Conservation (phyloP, 2,888 invertebrate species). For the Diaperis boleti region DNA sequence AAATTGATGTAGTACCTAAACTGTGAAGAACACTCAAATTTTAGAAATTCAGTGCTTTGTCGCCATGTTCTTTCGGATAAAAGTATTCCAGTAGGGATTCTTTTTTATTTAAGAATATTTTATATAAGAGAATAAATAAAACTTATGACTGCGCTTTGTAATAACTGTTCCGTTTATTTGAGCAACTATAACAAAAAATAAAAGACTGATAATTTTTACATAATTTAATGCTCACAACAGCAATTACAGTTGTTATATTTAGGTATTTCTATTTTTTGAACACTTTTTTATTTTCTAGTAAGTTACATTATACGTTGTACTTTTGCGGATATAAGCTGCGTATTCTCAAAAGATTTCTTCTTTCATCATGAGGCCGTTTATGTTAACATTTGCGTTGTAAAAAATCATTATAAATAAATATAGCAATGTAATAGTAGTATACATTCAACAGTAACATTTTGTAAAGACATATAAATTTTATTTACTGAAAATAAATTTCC, state of each 20-base stretch:
- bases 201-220: conserved; percentile 45
- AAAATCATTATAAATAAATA: conserved; percentile 53
- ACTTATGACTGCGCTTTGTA: no score
- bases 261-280: conserved; percentile 44
- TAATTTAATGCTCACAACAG: conserved; percentile 66
- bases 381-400: conserved; percentile 48
- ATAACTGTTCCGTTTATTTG: no score
- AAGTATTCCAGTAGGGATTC: no score
- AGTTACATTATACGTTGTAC: conserved; percentile 47
- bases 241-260: conserved; percentile 59
- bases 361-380: conserved; percentile 51
- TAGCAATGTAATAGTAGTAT: conserved; percentile 51
- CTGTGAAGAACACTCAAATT: no score
- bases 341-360: conserved; percentile 45
- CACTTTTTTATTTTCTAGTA: conserved; percentile 44
- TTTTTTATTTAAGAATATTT: no score
- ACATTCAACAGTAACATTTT: conserved; percentile 60
- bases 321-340: conserved; percentile 50
- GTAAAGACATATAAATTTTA: conserved; percentile 59
- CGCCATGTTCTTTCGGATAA: no score
- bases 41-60: no score
- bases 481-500: conserved; percentile 52
- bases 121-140: no score
- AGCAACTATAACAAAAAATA: no score
- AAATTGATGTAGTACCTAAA: no score